A percentile compares a stretch with the other conserved stretches of the same genome.
These are phyloP conservation scores for Enteromius treurensis DNA, from an alignment of 2,797 vertebrate genomes.

Conservation along the genomic window DNA sequence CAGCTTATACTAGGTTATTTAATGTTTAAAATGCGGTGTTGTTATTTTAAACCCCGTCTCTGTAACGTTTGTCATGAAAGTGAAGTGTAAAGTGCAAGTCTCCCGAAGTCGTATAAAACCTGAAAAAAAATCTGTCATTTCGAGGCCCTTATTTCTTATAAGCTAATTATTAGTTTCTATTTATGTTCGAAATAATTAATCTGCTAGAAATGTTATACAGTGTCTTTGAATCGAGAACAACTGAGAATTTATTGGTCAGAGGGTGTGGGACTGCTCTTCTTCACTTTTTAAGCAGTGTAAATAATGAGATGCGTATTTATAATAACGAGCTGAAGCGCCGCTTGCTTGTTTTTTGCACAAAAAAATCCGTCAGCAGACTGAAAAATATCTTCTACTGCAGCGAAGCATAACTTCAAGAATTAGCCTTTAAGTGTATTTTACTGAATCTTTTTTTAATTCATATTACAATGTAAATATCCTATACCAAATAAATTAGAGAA, in stretches of 20 bases:
- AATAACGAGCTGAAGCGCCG: background rate
- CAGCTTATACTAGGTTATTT: background rate
- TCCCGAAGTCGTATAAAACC: background rate
- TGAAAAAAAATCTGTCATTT: background rate
- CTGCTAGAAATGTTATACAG: background rate
- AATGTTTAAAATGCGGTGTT: background rate
- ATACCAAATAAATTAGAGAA: background rate
- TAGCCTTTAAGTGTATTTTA: background rate
- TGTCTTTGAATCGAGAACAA: background rate
- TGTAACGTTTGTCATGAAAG: background rate
- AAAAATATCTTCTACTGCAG: background rate
- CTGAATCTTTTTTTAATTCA: background rate
- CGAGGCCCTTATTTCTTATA: background rate
- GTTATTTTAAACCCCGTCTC: background rate
- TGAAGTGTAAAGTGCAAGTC: background rate
- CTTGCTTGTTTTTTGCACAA: background rate
- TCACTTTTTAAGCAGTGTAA: background rate
- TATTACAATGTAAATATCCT: background rate
- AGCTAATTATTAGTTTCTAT: background rate
- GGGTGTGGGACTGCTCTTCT: background rate
- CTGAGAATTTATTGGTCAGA: background rate
- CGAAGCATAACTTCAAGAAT: background rate
- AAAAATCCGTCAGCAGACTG: background rate
- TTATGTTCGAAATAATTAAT: background rate
- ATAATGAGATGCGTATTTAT: background rate